phyloP scores from a whole-genome alignment of 1,140 invertebrate species.

The Bombus confusus region DNA sequence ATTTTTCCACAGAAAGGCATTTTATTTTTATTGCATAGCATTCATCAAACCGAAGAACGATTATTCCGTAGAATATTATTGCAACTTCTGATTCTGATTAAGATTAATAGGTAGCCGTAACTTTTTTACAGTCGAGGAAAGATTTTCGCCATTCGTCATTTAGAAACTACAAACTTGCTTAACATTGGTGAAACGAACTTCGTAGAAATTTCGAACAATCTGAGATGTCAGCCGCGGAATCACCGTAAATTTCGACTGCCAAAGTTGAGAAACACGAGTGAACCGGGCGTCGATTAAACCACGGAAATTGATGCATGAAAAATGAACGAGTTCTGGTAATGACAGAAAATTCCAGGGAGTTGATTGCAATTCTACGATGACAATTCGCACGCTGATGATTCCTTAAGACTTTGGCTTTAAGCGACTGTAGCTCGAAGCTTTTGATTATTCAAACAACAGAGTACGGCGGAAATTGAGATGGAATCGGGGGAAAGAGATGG shows the following conservation, averaged over 20 bases:
- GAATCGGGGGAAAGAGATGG: background rate
- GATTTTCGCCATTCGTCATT: background rate
- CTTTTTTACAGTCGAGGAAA: background rate
- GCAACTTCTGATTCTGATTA: background rate
- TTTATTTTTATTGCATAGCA: background rate
- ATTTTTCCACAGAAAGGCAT: background rate
- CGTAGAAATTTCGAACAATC: background rate
- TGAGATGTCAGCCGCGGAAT: background rate
- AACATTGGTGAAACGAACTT: background rate
- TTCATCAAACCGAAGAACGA: background rate
- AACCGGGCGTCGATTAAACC: background rate
- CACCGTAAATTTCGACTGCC: background rate
- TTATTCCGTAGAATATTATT: background rate
- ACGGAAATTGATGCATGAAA: conserved; percentile 9
- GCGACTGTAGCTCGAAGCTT: background rate
- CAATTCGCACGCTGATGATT: background rate
- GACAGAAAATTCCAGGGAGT: background rate
- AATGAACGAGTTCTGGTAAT: background rate
- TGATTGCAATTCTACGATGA: background rate
- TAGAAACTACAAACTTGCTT: background rate
- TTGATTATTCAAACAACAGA: background rate
- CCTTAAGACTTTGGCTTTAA: background rate
- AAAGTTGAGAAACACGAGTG: background rate
- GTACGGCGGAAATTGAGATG: conserved; percentile 29
- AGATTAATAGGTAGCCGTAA: background rate